Conservation (phyloP, 2,888 invertebrate species). For the Cataglyphis cursor region DNA sequence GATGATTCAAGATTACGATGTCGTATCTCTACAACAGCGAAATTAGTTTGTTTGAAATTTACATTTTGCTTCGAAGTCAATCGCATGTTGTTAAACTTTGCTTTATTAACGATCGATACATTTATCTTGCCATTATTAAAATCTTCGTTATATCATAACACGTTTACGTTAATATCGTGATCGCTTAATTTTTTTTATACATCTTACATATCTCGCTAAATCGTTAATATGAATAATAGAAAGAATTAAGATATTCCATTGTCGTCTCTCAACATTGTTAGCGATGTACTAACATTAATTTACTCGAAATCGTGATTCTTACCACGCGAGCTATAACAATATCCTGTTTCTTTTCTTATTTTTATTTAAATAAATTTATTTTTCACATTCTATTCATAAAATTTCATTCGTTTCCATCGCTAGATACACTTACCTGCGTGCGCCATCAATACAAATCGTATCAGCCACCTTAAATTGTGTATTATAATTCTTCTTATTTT, state of each 20-base stretch:
- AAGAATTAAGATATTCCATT: constrained; percentile 29
- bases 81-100: constrained; percentile 43
- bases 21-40: constrained; percentile 45
- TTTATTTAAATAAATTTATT: constrained; percentile 38
- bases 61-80: constrained; percentile 9
- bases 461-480: neutral
- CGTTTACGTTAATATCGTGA: constrained; percentile 43
- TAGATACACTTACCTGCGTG: constrained; percentile 8
- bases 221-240: constrained; percentile 37
- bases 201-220: constrained; percentile 51
- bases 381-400: constrained; percentile 5
- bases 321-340: constrained; percentile 34
- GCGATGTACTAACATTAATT: constrained; percentile 7
- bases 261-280: constrained; percentile 15
- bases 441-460: neutral
- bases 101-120: constrained; percentile 50
- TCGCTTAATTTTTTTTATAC: constrained; percentile 49
- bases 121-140: constrained; percentile 46
- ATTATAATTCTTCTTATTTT: constrained; percentile 20
- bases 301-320: constrained; percentile 30
- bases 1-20: constrained; percentile 58
- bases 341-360: neutral
- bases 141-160: constrained; percentile 42
- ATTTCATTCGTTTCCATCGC: neutral
- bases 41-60: constrained; percentile 16